phyloP scores from a whole-genome alignment of 2,888 invertebrate genomes.

The Eristalinus aeneus region DNA sequence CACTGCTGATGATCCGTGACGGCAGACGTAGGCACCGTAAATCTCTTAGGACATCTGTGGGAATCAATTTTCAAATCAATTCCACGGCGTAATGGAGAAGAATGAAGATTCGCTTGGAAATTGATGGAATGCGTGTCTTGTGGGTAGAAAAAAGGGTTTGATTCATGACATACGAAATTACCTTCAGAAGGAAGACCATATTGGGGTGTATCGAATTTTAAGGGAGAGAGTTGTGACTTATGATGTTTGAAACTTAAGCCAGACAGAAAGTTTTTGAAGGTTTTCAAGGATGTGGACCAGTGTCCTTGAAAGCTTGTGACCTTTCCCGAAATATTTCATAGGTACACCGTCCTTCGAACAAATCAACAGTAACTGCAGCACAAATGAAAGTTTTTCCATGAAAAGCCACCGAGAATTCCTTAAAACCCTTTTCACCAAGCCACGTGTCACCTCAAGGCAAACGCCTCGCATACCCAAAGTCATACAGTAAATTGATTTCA shows the following conservation, averaged over 20 bases:
- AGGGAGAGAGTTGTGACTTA: background rate
- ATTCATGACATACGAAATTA: background rate
- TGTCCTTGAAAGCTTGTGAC: no score
- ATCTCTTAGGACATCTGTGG: background rate
- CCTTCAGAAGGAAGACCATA: background rate
- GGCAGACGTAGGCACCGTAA: slow-evolving; percentile 2
- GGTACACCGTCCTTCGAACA: no score
- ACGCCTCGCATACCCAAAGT: background rate
- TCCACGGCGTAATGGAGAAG: background rate
- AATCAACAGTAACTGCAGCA: background rate
- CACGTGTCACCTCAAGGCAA: background rate
- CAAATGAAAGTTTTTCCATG: background rate
- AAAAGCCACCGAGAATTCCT: background rate
- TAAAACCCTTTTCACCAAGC: background rate
- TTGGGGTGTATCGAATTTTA: background rate
- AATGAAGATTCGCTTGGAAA: background rate
- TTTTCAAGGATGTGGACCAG: no score
- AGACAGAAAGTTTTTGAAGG: background rate
- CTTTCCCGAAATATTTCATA: no score
- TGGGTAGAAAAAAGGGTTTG: background rate
- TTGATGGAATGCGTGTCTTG: background rate
- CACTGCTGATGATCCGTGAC: background rate
- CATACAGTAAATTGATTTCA: background rate
- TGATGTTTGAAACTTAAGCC: no score
- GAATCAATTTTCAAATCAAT: slow-evolving; percentile 6